Evolutionary conservation across 2,888 invertebrate species (phyloP).

Genomic region (Trichogramma dendrolimi): DNA sequence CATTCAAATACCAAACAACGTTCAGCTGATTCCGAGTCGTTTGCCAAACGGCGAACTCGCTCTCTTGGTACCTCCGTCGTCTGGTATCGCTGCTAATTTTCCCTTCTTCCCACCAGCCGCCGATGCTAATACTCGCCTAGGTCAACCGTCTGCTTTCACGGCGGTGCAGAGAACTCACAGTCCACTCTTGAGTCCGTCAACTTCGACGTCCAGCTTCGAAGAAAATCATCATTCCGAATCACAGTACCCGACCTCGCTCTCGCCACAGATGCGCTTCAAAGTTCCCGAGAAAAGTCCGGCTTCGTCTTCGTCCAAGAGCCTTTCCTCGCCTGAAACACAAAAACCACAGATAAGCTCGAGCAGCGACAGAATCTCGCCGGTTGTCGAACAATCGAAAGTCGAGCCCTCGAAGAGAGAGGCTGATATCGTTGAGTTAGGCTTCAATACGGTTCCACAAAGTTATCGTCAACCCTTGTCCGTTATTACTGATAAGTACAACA

Average conservation of each 20-base stretch:
- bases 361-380: constrained; percentile 43
- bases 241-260: constrained; percentile 38
- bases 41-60: constrained; percentile 66
- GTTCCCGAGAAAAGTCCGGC: constrained; percentile 43
- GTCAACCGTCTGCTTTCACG: constrained; percentile 49
- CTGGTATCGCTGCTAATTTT: constrained; percentile 52
- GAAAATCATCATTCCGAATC: constrained; percentile 54
- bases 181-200: constrained; percentile 69
- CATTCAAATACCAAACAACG: constrained; percentile 60
- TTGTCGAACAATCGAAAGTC: constrained; percentile 34
- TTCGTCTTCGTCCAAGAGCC: constrained; percentile 37
- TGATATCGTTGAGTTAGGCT: constrained; percentile 13
- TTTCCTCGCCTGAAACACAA: constrained; percentile 46
- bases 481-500: constrained; percentile 49
- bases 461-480: constrained; percentile 47
- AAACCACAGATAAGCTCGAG: constrained; percentile 48
- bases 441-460: constrained; percentile 26
- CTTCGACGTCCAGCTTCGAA: constrained; percentile 65
- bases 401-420: constrained; percentile 31
- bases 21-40: constrained; percentile 64
- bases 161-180: constrained; percentile 55
- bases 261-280: constrained; percentile 41
- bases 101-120: constrained; percentile 50
- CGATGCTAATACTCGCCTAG: constrained; percentile 39
- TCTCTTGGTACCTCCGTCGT: constrained; percentile 60